Evolutionary conservation across 2,797 vertebrate genomes (phyloP).

Genomic region (Chloroceryle amazona): DNA sequence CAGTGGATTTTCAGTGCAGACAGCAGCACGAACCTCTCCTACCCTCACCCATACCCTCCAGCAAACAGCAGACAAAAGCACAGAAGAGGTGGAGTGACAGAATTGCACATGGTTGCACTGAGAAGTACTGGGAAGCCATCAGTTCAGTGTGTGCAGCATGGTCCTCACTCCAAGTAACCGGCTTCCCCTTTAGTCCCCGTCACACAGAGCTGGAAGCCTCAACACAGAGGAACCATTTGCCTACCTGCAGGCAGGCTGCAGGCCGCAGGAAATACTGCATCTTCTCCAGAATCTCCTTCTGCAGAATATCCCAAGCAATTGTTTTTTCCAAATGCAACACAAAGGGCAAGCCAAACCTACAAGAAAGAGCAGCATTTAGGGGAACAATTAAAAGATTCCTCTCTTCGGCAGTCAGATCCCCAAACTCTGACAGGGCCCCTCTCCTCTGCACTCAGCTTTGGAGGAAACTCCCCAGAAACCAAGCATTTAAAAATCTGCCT

Average conservation of each 20-base stretch:
- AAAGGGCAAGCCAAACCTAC: slow-evolving; percentile 95
- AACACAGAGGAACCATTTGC: neutral
- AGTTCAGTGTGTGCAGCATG: neutral
- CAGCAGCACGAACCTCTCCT: neutral
- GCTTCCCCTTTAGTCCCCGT: neutral
- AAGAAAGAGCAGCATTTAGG: neutral
- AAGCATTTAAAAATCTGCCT: neutral
- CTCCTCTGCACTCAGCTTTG: accelerated
- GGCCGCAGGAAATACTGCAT: slow-evolving; percentile 96
- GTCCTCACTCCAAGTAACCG: neutral
- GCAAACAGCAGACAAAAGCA: neutral
- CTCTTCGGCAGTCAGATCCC: accelerated
- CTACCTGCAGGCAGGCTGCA: slow-evolving; percentile 94
- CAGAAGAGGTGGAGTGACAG: neutral
- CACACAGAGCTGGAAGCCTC: neutral
- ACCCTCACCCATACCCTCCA: neutral
- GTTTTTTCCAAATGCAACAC: slow-evolving; percentile 95
- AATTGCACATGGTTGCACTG: neutral
- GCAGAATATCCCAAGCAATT: slow-evolving; percentile 94
- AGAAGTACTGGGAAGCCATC: neutral
- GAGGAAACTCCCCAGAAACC: neutral
- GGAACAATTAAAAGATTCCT: neutral
- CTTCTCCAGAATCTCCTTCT: slow-evolving; percentile 98
- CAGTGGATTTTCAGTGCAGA: neutral
- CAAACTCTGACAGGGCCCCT: neutral